These are phyloP conservation scores for Orchesella cincta DNA, from an alignment of 1,140 invertebrate species.

Conservation along the genomic window DNA sequence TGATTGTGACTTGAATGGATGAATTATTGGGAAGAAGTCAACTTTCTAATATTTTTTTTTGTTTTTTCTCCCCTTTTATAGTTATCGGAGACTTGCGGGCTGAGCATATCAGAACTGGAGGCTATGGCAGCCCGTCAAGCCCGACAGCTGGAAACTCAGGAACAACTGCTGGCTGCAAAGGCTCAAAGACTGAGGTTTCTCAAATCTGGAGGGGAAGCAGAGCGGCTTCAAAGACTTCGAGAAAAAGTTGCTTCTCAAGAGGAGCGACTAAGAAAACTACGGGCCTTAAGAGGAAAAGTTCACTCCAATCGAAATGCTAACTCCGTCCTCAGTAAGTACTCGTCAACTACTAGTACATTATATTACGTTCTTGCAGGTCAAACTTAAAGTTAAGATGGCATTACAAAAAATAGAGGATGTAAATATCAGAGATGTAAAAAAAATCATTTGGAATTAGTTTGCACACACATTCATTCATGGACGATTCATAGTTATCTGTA, in stretches of 20 bases:
- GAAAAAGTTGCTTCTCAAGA: slow-evolving; percentile 92
- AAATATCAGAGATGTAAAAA: no score
- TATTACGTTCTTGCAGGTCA: not conserved
- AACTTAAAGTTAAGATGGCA: no score
- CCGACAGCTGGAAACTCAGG: slow-evolving; percentile 91
- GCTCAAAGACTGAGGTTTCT: slow-evolving; percentile 91
- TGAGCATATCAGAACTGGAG: slow-evolving; percentile 57
- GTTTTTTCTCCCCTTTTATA: slow-evolving; percentile 41
- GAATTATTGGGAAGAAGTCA: slow-evolving; percentile 12
- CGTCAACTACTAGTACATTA: not conserved
- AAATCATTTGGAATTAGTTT: no score
- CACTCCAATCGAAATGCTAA: slow-evolving; percentile 87
- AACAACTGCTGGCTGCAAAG: slow-evolving; percentile 84
- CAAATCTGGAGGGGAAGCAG: slow-evolving; percentile 83
- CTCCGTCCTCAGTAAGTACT: slow-evolving; percentile 81
- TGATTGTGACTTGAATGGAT: slow-evolving; percentile 1
- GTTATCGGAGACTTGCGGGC: slow-evolving; percentile 52
- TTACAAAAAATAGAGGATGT: no score
- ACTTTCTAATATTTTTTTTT: slow-evolving; percentile 15
- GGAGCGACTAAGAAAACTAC: slow-evolving; percentile 83
- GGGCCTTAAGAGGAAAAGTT: slow-evolving; percentile 86
- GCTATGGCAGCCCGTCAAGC: slow-evolving; percentile 93
- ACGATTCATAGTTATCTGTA: no score
- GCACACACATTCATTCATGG: no score
- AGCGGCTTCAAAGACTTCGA: slow-evolving; percentile 78